phyloP scores from a whole-genome alignment of 2,888 invertebrate species.

The Meliscaeva auricollis region DNA sequence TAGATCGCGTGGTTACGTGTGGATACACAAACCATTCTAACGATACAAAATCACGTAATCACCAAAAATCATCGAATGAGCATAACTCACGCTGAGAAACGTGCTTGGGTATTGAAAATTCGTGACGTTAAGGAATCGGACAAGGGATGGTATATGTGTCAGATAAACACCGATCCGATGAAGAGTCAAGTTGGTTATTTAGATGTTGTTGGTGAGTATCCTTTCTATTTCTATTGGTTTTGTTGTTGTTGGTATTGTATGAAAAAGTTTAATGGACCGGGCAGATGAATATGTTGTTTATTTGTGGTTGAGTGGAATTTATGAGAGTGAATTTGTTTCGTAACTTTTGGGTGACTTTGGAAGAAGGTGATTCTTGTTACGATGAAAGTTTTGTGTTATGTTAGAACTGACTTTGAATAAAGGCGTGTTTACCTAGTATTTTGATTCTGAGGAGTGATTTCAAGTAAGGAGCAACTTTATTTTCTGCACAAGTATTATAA shows the following conservation, averaged over 20 bases:
- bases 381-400: not conserved
- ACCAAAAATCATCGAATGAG: constrained; percentile 95
- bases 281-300: constrained; percentile 15
- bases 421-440: no score
- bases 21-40: constrained; percentile 95
- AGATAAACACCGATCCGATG: constrained; percentile 97
- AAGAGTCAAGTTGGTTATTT: constrained; percentile 94
- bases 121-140: constrained; percentile 91
- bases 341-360: constrained; percentile 16
- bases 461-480: no score
- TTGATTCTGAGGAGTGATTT: no score
- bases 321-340: constrained; percentile 34
- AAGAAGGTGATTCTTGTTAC: not conserved
- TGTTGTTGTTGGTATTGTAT: constrained; percentile 19
- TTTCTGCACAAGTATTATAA: no score
- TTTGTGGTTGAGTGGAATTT: constrained; percentile 29
- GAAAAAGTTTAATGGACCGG: constrained; percentile 24
- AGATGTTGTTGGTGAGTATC: constrained; percentile 92
- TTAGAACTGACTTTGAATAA: not conserved
- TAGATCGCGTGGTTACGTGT: constrained; percentile 96
- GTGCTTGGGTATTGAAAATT: constrained; percentile 93
- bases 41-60: constrained; percentile 94
- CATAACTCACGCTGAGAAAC: constrained; percentile 91
- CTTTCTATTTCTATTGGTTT: not conserved
- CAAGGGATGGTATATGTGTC: constrained; percentile 94